A percentile compares a stretch with the other conserved stretches of the same genome.
These are phyloP conservation scores for Chouioia cunea DNA, from an alignment of 2,888 invertebrate species.

Conservation along the genomic window DNA sequence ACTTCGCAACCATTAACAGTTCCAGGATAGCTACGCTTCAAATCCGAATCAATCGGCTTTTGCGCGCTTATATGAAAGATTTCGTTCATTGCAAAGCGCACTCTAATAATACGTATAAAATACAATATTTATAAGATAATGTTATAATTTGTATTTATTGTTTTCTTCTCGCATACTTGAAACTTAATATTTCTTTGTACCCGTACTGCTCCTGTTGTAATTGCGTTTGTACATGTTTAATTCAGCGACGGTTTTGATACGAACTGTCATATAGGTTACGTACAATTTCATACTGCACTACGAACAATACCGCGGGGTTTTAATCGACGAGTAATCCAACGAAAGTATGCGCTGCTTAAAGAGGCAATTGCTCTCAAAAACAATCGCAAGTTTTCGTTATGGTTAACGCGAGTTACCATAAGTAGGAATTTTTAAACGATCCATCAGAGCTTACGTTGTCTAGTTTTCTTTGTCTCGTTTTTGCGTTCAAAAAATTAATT, in stretches of 20 bases:
- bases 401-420: constrained; percentile 6
- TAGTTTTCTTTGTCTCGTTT: background rate
- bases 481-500: background rate
- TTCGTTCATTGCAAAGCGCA: constrained; percentile 52
- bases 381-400: background rate
- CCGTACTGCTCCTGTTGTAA: constrained; percentile 17
- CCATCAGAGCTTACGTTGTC: background rate
- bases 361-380: constrained; percentile 10
- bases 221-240: constrained; percentile 22
- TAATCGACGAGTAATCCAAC: constrained; percentile 44
- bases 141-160: constrained; percentile 55
- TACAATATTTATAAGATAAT: constrained; percentile 59
- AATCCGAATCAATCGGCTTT: constrained; percentile 15
- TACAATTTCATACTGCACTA: constrained; percentile 28
- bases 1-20: constrained; percentile 44
- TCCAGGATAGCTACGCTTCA: constrained; percentile 32
- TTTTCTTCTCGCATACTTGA: constrained; percentile 29
- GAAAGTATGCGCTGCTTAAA: constrained; percentile 27
- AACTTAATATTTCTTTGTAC: constrained; percentile 27
- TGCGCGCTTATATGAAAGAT: constrained; percentile 41
- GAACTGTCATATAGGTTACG: no score
- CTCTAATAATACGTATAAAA: constrained; percentile 59
- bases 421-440: constrained; percentile 14
- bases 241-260: no score
- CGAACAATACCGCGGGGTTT: constrained; percentile 47